Conservation (phyloP, 2,888 invertebrate species). For the Phalera bucephala region DNA sequence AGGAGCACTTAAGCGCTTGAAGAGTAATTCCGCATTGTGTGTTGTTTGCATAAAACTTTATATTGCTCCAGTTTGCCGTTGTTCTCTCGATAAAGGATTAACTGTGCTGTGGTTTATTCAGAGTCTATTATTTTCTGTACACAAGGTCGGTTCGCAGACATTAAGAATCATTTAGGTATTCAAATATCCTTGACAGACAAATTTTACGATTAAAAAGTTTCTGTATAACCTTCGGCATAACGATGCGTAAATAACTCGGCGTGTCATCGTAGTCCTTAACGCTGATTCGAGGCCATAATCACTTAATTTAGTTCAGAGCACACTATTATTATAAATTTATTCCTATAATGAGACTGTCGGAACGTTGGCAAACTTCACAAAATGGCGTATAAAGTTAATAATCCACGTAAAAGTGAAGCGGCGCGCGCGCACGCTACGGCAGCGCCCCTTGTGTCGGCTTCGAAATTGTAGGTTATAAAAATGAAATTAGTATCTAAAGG, state of each 20-base stretch:
- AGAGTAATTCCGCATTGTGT: conserved; percentile 46
- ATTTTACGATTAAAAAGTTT: conserved; percentile 38
- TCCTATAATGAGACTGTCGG: conserved; percentile 75
- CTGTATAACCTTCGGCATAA: conserved; percentile 51
- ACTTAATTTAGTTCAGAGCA: conserved; percentile 75
- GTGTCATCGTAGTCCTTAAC: conserved; percentile 75
- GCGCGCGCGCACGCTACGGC: conserved; percentile 78
- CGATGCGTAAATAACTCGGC: conserved; percentile 62
- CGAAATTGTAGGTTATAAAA: conserved; percentile 83
- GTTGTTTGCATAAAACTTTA: conserved; percentile 61
- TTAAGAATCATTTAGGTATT: conserved; percentile 35
- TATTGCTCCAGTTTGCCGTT: conserved; percentile 61
- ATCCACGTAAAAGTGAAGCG: conserved; percentile 75
- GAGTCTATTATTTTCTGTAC: conserved; percentile 33
- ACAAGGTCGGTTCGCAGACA: conserved; percentile 18
- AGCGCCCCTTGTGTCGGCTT: conserved; percentile 83
- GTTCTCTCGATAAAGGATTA: conserved; percentile 45
- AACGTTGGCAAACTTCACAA: conserved; percentile 80
- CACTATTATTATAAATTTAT: conserved; percentile 79
- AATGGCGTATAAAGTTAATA: conserved; percentile 82
- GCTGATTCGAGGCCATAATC: conserved; percentile 73
- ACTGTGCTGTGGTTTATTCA: conserved; percentile 40
- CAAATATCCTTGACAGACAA: conserved; percentile 44
- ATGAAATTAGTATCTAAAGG: conserved; percentile 83
- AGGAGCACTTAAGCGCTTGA: conserved; percentile 48